phyloP scores from a whole-genome alignment of 1,140 invertebrate species.

The Aporrectodea caliginosa region DNA sequence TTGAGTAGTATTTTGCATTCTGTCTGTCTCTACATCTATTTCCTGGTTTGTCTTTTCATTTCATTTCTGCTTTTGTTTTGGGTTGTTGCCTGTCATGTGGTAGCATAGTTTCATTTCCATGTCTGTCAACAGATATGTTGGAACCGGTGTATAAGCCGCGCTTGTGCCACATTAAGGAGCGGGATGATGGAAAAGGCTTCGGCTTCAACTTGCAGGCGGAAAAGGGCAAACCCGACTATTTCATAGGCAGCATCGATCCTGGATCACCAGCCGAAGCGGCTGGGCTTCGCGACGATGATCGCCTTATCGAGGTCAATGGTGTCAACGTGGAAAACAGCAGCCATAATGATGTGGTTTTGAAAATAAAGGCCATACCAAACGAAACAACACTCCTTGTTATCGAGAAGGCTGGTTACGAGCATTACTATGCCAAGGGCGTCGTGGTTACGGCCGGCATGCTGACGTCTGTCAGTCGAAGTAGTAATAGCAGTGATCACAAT shows the following conservation, averaged over 20 bases:
- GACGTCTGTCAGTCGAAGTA: too few relatives aligned
- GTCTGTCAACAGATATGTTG: not conserved
- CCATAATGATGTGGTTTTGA: conserved; percentile 1
- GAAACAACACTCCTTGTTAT: conserved; percentile 86
- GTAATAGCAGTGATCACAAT: not conserved
- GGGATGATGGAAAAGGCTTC: conserved; percentile 86
- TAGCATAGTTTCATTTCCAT: too few relatives aligned
- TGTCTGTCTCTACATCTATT: too few relatives aligned
- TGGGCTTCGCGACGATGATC: conserved; percentile 78
- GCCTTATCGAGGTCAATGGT: conserved; percentile 45
- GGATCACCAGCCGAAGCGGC: conserved; percentile 79
- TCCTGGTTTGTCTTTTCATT: too few relatives aligned
- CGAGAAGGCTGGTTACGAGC: conserved; percentile 72
- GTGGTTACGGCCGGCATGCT: conserved; percentile 60
- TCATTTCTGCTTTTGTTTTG: too few relatives aligned
- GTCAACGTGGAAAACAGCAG: conserved; percentile 3
- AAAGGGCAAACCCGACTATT: conserved; percentile 84
- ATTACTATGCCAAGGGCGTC: conserved; percentile 68
- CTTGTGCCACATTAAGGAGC: conserved; percentile 60
- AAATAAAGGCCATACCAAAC: conserved; percentile 60
- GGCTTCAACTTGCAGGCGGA: conserved; percentile 95
- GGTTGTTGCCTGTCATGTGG: too few relatives aligned
- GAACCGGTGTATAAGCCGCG: conserved; percentile 16
- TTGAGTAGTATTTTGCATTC: too few relatives aligned
- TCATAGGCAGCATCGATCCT: conserved; percentile 72